These are phyloP conservation scores for Delia radicum DNA, from an alignment of 1,140 invertebrate genomes.

Conservation along the genomic window DNA sequence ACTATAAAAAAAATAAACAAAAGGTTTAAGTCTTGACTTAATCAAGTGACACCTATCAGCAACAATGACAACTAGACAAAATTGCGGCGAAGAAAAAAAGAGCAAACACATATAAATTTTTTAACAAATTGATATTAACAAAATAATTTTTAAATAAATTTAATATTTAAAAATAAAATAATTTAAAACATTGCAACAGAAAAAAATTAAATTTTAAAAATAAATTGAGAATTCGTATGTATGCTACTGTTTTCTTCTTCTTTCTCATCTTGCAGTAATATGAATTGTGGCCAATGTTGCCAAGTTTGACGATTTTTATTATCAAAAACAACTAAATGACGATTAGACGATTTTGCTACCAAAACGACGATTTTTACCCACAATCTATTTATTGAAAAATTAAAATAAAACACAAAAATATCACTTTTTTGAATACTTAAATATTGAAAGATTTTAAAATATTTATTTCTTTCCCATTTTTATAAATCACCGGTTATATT, in stretches of 20 bases:
- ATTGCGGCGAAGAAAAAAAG: background rate
- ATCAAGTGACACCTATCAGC: background rate
- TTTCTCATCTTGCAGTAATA: background rate
- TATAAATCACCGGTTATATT: too few species aligned
- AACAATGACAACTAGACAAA: constrained; percentile 1
- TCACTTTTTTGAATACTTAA: too few species aligned
- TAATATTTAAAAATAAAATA: background rate
- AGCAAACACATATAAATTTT: background rate
- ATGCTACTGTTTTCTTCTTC: constrained; percentile 6
- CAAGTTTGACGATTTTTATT: too few species aligned
- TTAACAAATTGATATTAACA: background rate
- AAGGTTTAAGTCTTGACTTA: background rate
- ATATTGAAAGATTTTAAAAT: too few species aligned
- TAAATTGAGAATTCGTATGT: background rate
- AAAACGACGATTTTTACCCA: too few species aligned
- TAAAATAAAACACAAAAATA: too few species aligned
- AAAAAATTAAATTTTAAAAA: background rate
- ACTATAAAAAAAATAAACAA: background rate
- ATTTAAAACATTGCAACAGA: background rate
- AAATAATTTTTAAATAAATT: background rate
- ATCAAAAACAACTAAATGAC: too few species aligned
- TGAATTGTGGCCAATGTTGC: constrained; percentile 20
- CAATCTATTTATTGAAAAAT: too few species aligned
- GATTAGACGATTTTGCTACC: too few species aligned
- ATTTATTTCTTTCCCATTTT: too few species aligned